Percentiles rank a stretch among this genome's conserved stretches.
Conservation (phyloP, 2,888 invertebrate species). For the Mimachlamys varia region DNA sequence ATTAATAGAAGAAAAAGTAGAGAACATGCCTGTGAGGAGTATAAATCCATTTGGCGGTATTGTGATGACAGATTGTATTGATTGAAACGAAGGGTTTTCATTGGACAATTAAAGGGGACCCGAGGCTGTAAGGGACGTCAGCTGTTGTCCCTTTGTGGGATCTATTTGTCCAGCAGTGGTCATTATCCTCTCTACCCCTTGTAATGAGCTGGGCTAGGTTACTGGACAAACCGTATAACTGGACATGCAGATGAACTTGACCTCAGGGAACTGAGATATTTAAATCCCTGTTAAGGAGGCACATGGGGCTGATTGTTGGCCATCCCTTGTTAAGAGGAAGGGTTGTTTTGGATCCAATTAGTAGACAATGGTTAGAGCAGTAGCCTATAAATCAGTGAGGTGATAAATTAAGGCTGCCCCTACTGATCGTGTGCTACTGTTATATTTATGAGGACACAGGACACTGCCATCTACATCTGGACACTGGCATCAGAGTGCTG, state of each 20-base stretch:
- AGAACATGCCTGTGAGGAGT: slow-evolving; percentile 9
- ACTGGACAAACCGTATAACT: not conserved
- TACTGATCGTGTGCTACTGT: not conserved
- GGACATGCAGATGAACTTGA: slow-evolving; percentile 9
- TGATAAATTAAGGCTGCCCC: not conserved
- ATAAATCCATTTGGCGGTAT: not conserved
- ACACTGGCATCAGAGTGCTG: not conserved
- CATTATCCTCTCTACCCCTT: not conserved
- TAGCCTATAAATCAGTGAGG: not conserved
- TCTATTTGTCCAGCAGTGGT: not conserved
- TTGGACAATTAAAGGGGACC: not conserved
- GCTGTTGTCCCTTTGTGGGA: slow-evolving; percentile 23
- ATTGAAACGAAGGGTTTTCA: not conserved
- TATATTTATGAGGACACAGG: not conserved
- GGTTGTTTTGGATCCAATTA: slow-evolving; percentile 3
- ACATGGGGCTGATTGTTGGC: not conserved
- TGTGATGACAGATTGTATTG: slow-evolving; percentile 36
- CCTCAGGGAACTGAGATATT: not conserved
- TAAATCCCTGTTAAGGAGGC: not conserved
- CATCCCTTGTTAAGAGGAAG: not conserved
- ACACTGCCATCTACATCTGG: not conserved
- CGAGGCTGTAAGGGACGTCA: slow-evolving; percentile 19
- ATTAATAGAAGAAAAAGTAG: not conserved
- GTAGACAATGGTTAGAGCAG: not conserved
- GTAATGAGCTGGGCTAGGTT: not conserved